These are phyloP conservation scores for Drosophila multiciliata DNA, from an alignment of 2,888 invertebrate genomes.

Conservation along the genomic window DNA sequence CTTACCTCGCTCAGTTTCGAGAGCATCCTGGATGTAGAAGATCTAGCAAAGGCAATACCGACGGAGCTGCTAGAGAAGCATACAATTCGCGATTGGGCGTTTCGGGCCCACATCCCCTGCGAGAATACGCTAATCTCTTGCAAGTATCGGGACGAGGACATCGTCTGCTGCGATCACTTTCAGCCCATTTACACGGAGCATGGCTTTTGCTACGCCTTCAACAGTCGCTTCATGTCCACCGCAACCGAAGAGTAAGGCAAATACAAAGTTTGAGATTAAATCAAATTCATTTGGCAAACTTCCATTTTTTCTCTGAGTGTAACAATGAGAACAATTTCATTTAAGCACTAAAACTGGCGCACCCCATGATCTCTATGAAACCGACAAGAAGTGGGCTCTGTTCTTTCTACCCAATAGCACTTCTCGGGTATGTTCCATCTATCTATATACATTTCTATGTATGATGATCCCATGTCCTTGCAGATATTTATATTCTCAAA, in stretches of 20 bases:
- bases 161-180: slow-evolving; percentile 89
- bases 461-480: not conserved
- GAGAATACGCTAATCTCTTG: slow-evolving; percentile 88
- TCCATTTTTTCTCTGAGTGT: not conserved
- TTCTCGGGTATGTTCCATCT: slow-evolving; percentile 60
- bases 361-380: slow-evolving; percentile 84
- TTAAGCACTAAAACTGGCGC: slow-evolving; percentile 70
- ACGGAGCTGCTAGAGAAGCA: slow-evolving; percentile 60
- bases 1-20: slow-evolving; percentile 85
- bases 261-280: not conserved
- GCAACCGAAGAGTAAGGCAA: slow-evolving; percentile 80
- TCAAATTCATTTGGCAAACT: not conserved
- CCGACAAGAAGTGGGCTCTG: slow-evolving; percentile 85
- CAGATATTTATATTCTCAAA: slow-evolving; percentile 87
- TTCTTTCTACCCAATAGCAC: slow-evolving; percentile 82
- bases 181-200: slow-evolving; percentile 90
- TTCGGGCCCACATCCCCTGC: slow-evolving; percentile 84
- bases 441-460: not conserved
- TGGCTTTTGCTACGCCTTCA: slow-evolving; percentile 91
- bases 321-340: not conserved
- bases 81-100: slow-evolving; percentile 80
- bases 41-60: slow-evolving; percentile 65
- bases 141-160: slow-evolving; percentile 88
- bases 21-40: slow-evolving; percentile 78
- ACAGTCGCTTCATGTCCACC: slow-evolving; percentile 84